Conservation (phyloP, 2,797 vertebrate species). For the Picus viridis region DNA sequence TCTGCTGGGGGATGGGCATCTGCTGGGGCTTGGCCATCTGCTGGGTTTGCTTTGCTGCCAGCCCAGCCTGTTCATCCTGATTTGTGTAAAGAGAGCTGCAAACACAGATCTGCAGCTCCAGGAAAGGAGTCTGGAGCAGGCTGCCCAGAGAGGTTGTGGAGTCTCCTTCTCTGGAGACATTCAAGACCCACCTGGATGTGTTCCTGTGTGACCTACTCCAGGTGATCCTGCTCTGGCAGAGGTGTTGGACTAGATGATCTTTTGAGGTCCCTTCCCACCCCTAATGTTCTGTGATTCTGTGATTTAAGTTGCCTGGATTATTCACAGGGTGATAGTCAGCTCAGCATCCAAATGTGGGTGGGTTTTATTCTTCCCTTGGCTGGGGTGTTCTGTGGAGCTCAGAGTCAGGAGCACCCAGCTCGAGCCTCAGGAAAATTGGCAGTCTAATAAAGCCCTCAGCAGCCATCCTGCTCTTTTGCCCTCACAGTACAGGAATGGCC, state of each 20-base stretch:
- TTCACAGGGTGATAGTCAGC: not conserved
- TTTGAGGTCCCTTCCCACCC: too few species aligned
- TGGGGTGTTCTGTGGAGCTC: not conserved
- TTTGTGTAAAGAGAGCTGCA: fast-evolving
- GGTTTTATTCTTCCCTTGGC: not conserved
- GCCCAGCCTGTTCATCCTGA: not conserved
- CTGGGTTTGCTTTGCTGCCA: not conserved
- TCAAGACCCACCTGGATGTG: too few species aligned
- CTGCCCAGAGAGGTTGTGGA: too few species aligned
- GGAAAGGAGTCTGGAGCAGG: too few species aligned
- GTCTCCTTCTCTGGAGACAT: too few species aligned
- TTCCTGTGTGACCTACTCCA: too few species aligned
- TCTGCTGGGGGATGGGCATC: not conserved
- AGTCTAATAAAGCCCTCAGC: not conserved
- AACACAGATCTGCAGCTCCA: too few species aligned
- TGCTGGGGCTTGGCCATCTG: too few species aligned
- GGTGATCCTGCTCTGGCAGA: too few species aligned
- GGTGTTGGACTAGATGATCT: too few species aligned
- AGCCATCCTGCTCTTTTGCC: not conserved
- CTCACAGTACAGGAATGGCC: not conserved
- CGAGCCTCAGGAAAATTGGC: not conserved
- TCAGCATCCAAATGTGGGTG: not conserved
- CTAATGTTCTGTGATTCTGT: too few species aligned
- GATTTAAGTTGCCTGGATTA: not conserved
- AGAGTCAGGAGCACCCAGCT: not conserved